Conservation (phyloP, 2,113 vertebrate genomes). For the Panthera leo region DNA sequence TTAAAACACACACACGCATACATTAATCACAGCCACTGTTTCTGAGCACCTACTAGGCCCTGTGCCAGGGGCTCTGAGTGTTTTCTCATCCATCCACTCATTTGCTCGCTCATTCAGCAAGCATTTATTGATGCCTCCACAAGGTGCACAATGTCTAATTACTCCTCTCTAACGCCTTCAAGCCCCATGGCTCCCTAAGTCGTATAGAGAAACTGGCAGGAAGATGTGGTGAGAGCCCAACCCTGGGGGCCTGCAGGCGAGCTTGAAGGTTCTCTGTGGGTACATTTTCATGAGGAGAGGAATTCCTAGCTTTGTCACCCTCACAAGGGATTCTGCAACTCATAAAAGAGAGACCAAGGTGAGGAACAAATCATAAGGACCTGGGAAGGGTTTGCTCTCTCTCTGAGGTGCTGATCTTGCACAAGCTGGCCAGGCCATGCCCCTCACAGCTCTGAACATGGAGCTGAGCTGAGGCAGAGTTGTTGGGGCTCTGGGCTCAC, state of each 20-base stretch:
- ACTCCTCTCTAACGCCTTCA: neutral
- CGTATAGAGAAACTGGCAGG: neutral
- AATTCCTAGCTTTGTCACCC: neutral
- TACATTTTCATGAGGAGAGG: neutral
- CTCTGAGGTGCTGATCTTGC: neutral
- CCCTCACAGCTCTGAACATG: neutral
- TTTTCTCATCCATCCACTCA: neutral
- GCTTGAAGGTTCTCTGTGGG: neutral
- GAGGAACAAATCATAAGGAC: neutral
- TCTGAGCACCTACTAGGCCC: neutral
- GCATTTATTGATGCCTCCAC: neutral
- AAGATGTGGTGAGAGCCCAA: neutral
- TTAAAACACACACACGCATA: neutral
- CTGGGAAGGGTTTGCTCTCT: neutral
- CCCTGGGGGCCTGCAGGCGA: neutral
- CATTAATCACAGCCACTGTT: constrained; percentile 1
- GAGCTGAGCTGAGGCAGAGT: neutral
- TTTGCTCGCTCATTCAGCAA: neutral
- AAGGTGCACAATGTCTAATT: neutral
- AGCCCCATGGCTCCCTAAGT: neutral
- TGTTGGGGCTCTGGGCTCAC: neutral
- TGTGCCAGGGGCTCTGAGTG: neutral
- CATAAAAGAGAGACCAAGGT: neutral
- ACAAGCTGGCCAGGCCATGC: neutral
- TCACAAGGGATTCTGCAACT: neutral